phyloP scores from a whole-genome alignment of 53 echinoderm and acorn worm genomes.

The Crossaster papposus region DNA sequence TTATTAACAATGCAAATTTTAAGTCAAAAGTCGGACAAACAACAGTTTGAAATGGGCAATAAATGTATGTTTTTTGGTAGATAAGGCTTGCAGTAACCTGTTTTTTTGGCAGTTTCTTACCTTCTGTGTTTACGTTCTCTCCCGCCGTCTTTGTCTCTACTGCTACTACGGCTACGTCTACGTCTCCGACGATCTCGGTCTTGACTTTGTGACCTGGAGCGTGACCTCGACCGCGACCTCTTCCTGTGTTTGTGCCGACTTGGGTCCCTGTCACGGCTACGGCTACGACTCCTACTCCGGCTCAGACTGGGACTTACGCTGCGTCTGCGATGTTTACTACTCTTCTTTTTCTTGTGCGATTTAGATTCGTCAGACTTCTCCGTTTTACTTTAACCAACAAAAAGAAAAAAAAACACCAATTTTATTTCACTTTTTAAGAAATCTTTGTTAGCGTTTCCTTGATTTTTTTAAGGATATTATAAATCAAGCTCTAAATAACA shows the following conservation, averaged over 20 bases:
- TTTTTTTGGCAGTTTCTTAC: not conserved
- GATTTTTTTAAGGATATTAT: no score
- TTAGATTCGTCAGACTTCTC: slow-evolving; percentile 41
- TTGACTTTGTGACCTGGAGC: slow-evolving; percentile 40
- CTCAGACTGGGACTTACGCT: slow-evolving; percentile 67
- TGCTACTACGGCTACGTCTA: slow-evolving; percentile 50
- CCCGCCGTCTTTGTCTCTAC: slow-evolving; percentile 41
- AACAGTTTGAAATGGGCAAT: no score
- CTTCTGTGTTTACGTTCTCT: slow-evolving; percentile 58
- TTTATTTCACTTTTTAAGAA: no score
- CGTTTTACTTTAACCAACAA: slow-evolving; percentile 13
- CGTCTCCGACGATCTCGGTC: slow-evolving; percentile 66
- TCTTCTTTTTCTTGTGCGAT: slow-evolving; percentile 59
- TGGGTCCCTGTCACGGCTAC: slow-evolving; percentile 60
- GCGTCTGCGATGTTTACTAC: slow-evolving; percentile 1
- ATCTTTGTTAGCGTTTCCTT: no score
- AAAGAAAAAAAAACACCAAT: not conserved
- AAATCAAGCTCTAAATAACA: no score
- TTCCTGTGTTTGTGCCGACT: slow-evolving; percentile 61
- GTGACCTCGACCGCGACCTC: slow-evolving; percentile 69
- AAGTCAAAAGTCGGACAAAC: no score
- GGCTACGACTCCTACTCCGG: slow-evolving; percentile 65
- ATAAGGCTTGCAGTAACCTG: not conserved
- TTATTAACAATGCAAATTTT: no score
- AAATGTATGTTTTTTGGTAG: no score